Evolutionary conservation across 37 sponge, comb jelly and placozoan species (phyloP), one percentile per base, ranked within the genome.

Genomic region (Mnemiopsis leidyi): DNA sequence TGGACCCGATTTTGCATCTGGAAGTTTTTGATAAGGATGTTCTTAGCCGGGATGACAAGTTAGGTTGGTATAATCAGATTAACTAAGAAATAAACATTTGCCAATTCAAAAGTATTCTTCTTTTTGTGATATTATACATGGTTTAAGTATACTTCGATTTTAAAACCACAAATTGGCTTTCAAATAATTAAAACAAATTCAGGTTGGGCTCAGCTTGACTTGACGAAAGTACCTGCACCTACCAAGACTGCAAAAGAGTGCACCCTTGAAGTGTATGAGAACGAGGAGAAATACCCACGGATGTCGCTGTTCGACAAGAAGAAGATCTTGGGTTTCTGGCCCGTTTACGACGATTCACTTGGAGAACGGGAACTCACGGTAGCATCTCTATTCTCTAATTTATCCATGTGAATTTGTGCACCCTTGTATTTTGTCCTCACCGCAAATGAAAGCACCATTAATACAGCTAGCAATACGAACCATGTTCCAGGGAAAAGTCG

Each of bases 291-390:
- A 28, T 82, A 92, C 38, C 69, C 75, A 0, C 26, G 32, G 36
- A 92, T 93, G 68, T 93, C 95, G 93, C 93, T 99, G 36, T 99
- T 99, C 95, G 94, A 99, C 93, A 94, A 92, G 95, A 96, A 96
- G 95, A 90, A 96, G 26, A 92, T 99, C 93, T 93, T 93, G 68
- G 99, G 99, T 18, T 99, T 96, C 96, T 99, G 99, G 99, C 99
- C 99, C n/a, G 93, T 96, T 33, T 95, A 93, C 93, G 82, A 69
- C 35, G 94, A 85, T 33, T 38, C 61, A 0, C 24, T 85, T 0
- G 90, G 90, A 38, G 23, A 3, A 0, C 23, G 36, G 1, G 90
- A 85, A 38, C 90, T 85, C 2, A 85, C 90, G 2, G 90, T 85
- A n/a, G n/a, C n/a, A n/a, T n/a, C n/a, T n/a, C n/a, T n/a, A n/a